Evolutionary conservation across 2,888 invertebrate genomes (phyloP), one percentile per base, ranked within the genome.

Genomic region (Drosophila pseudotakahashii): DNA sequence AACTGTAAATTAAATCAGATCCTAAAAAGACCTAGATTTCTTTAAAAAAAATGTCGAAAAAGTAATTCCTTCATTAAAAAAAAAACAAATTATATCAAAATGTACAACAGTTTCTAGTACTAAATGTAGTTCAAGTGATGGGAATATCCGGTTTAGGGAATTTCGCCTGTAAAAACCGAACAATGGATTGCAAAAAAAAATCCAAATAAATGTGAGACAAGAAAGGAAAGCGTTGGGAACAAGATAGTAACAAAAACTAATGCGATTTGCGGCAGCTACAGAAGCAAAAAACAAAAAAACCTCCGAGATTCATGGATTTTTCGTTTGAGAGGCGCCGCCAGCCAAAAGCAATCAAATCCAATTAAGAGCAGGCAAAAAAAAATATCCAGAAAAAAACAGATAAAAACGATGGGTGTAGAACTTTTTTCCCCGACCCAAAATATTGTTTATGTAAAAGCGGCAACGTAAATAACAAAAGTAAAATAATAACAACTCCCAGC

Each of bases 331-430:
- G 80, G 62, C 88, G 81, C 81, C 78, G 66, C 41, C 55, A 78
- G 78, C 71, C 80, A 73, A 82, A 88, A 77, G 71, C 82, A 88
- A 88, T 82, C 88, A 82, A 82, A 88, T 82, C 88, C 82, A 88
- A 82, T 88, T 82, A 82, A 83, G 72, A 78, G 76, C 75, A 76
- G 69, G 63, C 10, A 42, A 59, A 42, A 58, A 47, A 53, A 30
- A 30, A 30, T 62, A 51, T 30, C 14, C 45, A 59, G 6, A 47
- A 53, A 61, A 73, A 61, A 71, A 54, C 42, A 19, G 30, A 50
- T 32, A 23, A 58, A 58, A 48, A 14, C 26, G 4, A n/a, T 41
- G 39, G 54, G 30, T 45, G 45, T 47, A 61, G 63, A 87, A 76
- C 76, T 66, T 78, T 76, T 69, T 81, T 77, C n/a, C 71, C 63